These are phyloP conservation scores for Crotalus horridus DNA, from an alignment of 2,113 vertebrate genomes.

Conservation along the genomic window DNA sequence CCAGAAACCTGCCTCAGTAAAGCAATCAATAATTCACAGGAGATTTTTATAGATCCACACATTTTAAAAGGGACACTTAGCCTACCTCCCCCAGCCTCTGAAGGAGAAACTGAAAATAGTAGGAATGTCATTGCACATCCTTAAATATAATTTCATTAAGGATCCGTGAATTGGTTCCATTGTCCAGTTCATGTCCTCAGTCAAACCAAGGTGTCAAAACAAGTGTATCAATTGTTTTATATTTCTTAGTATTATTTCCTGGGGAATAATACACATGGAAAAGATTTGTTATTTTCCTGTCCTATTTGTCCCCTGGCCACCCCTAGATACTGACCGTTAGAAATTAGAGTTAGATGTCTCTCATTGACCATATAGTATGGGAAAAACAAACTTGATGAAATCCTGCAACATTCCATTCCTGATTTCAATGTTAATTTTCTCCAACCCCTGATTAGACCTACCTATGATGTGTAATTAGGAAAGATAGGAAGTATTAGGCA, in stretches of 20 bases:
- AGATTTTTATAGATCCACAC: not conserved
- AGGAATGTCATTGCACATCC: not conserved
- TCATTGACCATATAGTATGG: not conserved
- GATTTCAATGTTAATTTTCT: not conserved
- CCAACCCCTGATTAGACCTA: not conserved
- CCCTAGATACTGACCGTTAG: not conserved
- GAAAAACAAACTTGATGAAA: not conserved
- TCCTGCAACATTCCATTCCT: not conserved
- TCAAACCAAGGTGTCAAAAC: not conserved
- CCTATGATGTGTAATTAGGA: not conserved
- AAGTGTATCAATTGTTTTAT: not conserved
- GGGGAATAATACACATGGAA: not conserved
- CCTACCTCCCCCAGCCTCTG: not conserved
- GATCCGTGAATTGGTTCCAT: not conserved
- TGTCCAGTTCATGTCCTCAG: not conserved
- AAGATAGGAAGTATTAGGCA: not conserved
- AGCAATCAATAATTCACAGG: not conserved
- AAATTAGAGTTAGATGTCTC: not conserved
- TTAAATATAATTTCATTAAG: not conserved
- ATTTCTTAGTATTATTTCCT: not conserved
- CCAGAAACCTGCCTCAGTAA: not conserved
- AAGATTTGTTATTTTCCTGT: not conserved
- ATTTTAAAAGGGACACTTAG: not conserved
- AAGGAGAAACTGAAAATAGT: not conserved
- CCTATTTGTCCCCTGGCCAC: not conserved